These are phyloP conservation scores for Glossophaga mutica DNA, from an alignment of 2,797 vertebrate species.

Conservation along the genomic window DNA sequence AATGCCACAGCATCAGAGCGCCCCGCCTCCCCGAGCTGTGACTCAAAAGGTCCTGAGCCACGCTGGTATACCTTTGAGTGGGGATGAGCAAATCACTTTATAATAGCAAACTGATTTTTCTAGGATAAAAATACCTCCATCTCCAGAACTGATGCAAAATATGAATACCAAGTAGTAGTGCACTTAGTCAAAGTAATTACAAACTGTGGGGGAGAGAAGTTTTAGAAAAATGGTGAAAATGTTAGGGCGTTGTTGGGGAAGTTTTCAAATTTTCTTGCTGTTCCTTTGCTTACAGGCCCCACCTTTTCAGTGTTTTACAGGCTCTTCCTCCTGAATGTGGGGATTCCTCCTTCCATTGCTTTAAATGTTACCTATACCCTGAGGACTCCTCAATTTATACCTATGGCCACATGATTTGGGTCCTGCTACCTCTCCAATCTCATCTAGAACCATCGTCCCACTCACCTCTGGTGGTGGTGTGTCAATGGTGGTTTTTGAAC, in stretches of 20 bases:
- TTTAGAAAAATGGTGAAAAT: not conserved
- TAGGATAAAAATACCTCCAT: too few species aligned
- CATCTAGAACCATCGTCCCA: not conserved
- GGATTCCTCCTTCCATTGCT: not conserved
- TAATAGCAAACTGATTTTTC: not conserved
- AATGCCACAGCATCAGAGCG: not conserved
- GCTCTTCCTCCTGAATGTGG: not conserved
- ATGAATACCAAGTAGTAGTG: not conserved
- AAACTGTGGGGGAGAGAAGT: not conserved
- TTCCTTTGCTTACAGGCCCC: not conserved
- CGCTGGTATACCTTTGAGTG: not conserved
- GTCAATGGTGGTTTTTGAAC: not conserved
- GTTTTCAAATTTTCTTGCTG: not conserved
- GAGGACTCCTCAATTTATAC: not conserved
- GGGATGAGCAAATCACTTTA: not conserved
- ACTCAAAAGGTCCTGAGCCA: not conserved
- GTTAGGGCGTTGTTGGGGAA: not conserved
- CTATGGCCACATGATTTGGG: not conserved
- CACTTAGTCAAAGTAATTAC: not conserved
- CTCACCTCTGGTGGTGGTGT: not conserved
- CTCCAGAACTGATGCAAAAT: not conserved
- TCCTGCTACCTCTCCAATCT: not conserved
- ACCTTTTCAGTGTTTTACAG: not conserved
- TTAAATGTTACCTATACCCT: not conserved
- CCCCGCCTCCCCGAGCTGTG: rapidly evolving